A percentile compares a stretch with the other conserved stretches of the same genome.
phyloP scores from a whole-genome alignment of 2,113 vertebrate genomes.

The Pelusios castaneus region DNA sequence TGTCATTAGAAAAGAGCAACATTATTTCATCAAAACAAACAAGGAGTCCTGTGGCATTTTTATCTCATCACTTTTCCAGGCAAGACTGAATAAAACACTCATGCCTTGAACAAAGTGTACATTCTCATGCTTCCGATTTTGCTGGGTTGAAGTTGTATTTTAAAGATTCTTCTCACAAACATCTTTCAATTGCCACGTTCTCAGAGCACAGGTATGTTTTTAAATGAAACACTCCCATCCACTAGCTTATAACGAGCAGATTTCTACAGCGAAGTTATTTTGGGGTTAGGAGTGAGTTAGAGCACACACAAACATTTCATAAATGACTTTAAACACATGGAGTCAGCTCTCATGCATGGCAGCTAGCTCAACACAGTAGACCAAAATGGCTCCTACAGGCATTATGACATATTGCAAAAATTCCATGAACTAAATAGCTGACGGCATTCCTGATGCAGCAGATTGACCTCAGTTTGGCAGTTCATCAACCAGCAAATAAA shows the following conservation, averaged over 20 bases:
- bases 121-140: neutral
- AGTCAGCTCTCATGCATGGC: neutral
- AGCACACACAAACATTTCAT: neutral
- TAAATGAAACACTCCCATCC: neutral
- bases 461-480: accelerated
- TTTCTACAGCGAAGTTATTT: neutral
- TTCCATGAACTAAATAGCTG: neutral
- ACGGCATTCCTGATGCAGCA: neutral
- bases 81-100: neutral
- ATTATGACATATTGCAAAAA: neutral
- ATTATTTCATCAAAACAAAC: neutral
- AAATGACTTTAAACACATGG: neutral
- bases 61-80: neutral
- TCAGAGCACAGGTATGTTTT: neutral
- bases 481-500: neutral
- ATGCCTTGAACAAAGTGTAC: neutral
- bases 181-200: neutral
- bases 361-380: neutral
- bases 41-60: too few relatives aligned
- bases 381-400: neutral
- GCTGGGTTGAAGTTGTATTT: neutral
- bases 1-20: neutral
- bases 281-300: neutral
- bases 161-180: neutral
- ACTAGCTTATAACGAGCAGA: neutral